phyloP scores from a whole-genome alignment of 1,140 invertebrate genomes.

The Fopius arisanus region DNA sequence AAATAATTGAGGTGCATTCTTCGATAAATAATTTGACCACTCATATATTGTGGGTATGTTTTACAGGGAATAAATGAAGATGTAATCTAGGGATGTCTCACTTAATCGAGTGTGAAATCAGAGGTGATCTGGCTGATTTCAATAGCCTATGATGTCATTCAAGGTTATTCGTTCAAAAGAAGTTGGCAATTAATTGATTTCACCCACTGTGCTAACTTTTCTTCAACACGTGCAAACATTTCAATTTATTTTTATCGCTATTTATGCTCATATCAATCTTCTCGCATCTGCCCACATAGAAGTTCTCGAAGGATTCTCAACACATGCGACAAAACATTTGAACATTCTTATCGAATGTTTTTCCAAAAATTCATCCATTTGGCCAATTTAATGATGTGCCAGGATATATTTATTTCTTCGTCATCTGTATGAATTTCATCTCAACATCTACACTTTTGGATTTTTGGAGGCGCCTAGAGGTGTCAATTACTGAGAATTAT shows the following conservation, averaged over 20 bases:
- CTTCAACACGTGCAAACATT: background rate
- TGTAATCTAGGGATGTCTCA: background rate
- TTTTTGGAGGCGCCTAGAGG: background rate
- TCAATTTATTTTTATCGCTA: background rate
- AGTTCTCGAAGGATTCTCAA: background rate
- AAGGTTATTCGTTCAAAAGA: background rate
- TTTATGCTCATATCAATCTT: constrained; percentile 1
- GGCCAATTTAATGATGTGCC: background rate
- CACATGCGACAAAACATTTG: background rate
- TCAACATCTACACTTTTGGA: background rate
- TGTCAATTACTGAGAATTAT: background rate
- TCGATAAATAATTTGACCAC: no score
- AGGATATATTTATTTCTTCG: background rate
- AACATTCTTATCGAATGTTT: background rate
- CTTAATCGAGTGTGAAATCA: background rate
- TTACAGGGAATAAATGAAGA: background rate
- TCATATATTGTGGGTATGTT: background rate
- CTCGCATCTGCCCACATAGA: background rate
- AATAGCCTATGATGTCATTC: background rate
- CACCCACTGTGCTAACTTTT: background rate
- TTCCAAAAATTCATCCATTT: background rate
- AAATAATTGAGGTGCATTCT: no score
- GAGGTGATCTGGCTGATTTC: background rate
- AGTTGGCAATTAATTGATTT: constrained; percentile 5
- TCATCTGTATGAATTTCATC: background rate